A percentile compares a stretch with the other conserved stretches of the same genome.
Evolutionary conservation across 2,797 vertebrate genomes (phyloP).

Genomic region (Tympanoctomys barrerae): DNA sequence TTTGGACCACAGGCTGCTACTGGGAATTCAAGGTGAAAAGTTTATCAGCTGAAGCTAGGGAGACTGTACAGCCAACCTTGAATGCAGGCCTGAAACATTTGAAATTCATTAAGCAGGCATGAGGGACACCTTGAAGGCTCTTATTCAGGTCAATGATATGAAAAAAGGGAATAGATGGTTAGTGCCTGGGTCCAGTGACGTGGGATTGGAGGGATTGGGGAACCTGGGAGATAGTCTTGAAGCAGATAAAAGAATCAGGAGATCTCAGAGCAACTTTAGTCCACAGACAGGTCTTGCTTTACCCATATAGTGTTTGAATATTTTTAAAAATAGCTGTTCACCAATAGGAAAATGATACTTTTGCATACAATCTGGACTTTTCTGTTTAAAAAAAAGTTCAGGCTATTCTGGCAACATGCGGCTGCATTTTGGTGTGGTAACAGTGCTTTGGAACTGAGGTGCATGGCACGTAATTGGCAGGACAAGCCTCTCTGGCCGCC

Average conservation of each 20-base stretch:
- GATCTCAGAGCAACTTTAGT: not conserved
- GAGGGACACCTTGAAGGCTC: not conserved
- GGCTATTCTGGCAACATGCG: not conserved
- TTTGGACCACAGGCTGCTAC: not conserved
- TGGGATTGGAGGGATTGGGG: accelerated
- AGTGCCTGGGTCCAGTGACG: not conserved
- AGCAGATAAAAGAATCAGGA: not conserved
- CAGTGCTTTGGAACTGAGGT: not conserved
- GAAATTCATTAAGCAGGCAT: not conserved
- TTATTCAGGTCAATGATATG: not conserved
- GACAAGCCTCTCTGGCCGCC: not conserved
- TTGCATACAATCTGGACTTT: conserved; percentile 20
- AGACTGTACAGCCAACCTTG: not conserved
- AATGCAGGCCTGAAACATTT: not conserved
- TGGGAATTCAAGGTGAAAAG: not conserved
- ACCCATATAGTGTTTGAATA: not conserved
- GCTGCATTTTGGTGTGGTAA: not conserved
- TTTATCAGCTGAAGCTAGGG: not conserved
- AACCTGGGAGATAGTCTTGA: too few relatives aligned
- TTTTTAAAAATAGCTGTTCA: not conserved
- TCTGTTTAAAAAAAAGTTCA: not conserved
- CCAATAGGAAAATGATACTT: not conserved
- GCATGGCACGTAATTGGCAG: too few relatives aligned
- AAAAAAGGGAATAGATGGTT: not conserved
- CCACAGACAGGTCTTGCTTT: not conserved